These are phyloP conservation scores for Ceriagrion tenellum DNA, from an alignment of 2,888 invertebrate genomes.

Conservation along the genomic window DNA sequence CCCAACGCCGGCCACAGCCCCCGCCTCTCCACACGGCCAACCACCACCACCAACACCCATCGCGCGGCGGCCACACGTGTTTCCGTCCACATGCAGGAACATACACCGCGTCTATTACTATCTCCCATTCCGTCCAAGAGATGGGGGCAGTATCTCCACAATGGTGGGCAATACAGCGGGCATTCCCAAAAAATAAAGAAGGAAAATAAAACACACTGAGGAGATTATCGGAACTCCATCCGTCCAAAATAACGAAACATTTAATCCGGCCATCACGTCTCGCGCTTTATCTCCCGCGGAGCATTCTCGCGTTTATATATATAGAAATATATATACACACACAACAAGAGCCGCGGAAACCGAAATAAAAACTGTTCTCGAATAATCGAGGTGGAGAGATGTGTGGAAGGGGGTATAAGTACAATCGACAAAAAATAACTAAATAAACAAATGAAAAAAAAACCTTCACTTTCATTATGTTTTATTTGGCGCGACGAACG, in stretches of 20 bases:
- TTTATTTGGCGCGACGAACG: conserved; percentile 13
- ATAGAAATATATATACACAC: background rate
- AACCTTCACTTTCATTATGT: conserved; percentile 17
- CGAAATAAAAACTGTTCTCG: background rate
- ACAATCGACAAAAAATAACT: background rate
- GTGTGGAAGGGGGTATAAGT: background rate
- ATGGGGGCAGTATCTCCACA: background rate
- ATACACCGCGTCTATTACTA: conserved; percentile 3
- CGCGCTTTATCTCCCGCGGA: conserved; percentile 45
- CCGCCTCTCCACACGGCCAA: background rate
- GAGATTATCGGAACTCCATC: conserved; percentile 56
- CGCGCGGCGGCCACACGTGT: background rate
- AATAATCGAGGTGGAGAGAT: background rate
- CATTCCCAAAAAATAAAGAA: background rate
- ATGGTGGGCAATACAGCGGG: background rate
- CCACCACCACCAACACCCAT: background rate
- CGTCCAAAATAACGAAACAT: conserved; percentile 53
- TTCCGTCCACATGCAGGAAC: background rate
- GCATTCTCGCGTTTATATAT: background rate
- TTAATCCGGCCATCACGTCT: conserved; percentile 54
- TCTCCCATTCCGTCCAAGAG: background rate
- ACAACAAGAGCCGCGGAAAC: background rate
- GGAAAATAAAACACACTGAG: background rate
- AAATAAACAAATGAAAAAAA: conserved; percentile 5
- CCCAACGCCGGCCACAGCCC: background rate